Evolutionary conservation across 1,140 invertebrate species (phyloP).

Genomic region (Zaprionus ornatus): DNA sequence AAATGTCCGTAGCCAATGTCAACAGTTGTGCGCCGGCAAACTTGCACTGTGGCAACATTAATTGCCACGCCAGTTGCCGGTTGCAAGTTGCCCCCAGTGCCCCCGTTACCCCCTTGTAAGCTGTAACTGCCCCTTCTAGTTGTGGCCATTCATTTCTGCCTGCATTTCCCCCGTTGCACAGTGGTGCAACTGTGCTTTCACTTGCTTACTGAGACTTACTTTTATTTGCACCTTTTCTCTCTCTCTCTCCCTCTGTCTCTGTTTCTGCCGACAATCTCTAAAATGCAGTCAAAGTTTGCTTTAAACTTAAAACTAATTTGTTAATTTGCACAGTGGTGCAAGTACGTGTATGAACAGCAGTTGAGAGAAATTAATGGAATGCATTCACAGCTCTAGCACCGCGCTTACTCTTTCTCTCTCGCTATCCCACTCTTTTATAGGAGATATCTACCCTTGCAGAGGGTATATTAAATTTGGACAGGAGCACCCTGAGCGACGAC

Average conservation of each 20-base stretch:
- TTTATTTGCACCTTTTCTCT: background rate
- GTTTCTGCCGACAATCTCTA: too few relatives aligned
- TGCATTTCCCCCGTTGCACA: background rate
- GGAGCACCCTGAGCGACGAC: too few relatives aligned
- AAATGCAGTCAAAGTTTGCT: background rate
- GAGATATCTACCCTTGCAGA: too few relatives aligned
- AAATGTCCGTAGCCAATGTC: constrained; percentile 26
- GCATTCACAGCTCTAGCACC: background rate
- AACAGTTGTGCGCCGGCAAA: background rate
- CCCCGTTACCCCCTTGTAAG: background rate
- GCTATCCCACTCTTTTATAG: too few relatives aligned
- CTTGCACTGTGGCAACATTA: constrained; percentile 25
- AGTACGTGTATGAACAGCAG: background rate
- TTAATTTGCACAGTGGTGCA: background rate
- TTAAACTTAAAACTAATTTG: background rate
- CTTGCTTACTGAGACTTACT: background rate
- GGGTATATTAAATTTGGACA: too few relatives aligned
- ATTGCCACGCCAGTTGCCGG: constrained; percentile 10
- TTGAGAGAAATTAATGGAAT: background rate
- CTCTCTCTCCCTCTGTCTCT: background rate
- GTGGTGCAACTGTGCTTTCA: background rate
- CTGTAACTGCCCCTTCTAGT: background rate
- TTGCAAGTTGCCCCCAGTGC: background rate
- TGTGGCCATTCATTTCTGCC: background rate
- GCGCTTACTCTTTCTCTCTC: too few relatives aligned